Evolutionary conservation across 2,888 invertebrate species (phyloP), one percentile per base, ranked within the genome.

Genomic region (Cephus rjabovi): DNA sequence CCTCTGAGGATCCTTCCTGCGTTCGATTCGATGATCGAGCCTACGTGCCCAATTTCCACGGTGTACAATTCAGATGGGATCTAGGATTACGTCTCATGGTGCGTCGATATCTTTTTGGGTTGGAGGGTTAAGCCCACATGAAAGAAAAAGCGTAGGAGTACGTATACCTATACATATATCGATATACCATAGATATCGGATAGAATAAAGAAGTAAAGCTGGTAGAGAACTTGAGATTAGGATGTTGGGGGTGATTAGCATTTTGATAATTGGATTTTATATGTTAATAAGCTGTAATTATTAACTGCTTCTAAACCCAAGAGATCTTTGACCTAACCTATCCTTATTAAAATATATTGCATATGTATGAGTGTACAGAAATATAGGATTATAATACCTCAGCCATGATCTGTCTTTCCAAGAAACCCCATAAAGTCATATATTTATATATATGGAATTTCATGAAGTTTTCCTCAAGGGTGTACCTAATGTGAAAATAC

Each of bases 91-190:
- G 69, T 78, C 69, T 74, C 78, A 77, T 69, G 77, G 79, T 76
- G 73, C 80, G 80, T 81, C 81, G 83, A 85, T 79, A 80, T 77
- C 73, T 82, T 79, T 80, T 77, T 71, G 56, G 77, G 76, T 78
- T 79, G 79, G 80, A 37, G 56, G 9, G 23, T 56, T 56, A 56
- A 56, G 23, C 23, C 56, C 56, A 56, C 9, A 56, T 56, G 56
- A 56, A 56, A 56, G 56, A 9, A 56, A 56, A 56, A 56, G 2
- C 56, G 9, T 56, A 23, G 56, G 56, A 56, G 23, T 56, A 23
- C 56, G 56, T 56, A 23, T 23, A 56, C 56, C 9, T 56, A 56
- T 56, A 56, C 56, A 6, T 56, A 23, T 56, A 56, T 9, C 23
- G 23, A 56, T 56, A 56, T 9, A 23, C 9, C 56, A 56, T 56